A percentile compares a stretch with the other conserved stretches of the same genome.
Conservation (phyloP, 2,113 vertebrate genomes). For the Macrotus californicus region DNA sequence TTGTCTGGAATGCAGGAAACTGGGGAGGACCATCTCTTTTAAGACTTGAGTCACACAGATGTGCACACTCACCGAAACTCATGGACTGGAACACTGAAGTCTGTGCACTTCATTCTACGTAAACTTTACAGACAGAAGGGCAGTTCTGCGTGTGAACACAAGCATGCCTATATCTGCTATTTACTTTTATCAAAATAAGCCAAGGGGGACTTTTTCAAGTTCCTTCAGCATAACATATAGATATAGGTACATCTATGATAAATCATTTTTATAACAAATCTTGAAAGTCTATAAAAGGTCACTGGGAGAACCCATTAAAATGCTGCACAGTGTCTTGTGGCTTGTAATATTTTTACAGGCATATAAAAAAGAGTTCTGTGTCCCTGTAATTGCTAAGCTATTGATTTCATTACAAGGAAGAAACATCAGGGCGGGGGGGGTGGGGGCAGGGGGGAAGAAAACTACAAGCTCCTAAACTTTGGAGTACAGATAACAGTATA, state of each 20-base stretch:
- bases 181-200: background rate
- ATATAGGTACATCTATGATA: background rate
- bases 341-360: slow-evolving; percentile 20
- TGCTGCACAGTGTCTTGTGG: background rate
- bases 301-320: slow-evolving; percentile 13
- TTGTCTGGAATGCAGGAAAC: background rate
- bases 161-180: background rate
- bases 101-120: background rate
- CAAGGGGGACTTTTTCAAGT: background rate
- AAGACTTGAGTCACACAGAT: background rate
- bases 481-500: slow-evolving; percentile 7
- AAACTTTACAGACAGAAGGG: background rate
- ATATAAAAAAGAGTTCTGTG: slow-evolving; percentile 20
- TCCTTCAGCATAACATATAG: background rate
- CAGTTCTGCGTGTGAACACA: background rate
- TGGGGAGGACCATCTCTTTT: background rate
- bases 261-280: slow-evolving; percentile 25
- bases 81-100: background rate
- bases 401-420: slow-evolving; percentile 32
- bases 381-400: background rate
- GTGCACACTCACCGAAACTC: background rate
- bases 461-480: slow-evolving; percentile 23
- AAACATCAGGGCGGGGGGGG: background rate
- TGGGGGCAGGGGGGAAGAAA: background rate
- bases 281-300: slow-evolving; percentile 39